These are phyloP conservation scores for Lutjanus argentimaculatus DNA, from an alignment of 2,797 vertebrate species.

Conservation along the genomic window DNA sequence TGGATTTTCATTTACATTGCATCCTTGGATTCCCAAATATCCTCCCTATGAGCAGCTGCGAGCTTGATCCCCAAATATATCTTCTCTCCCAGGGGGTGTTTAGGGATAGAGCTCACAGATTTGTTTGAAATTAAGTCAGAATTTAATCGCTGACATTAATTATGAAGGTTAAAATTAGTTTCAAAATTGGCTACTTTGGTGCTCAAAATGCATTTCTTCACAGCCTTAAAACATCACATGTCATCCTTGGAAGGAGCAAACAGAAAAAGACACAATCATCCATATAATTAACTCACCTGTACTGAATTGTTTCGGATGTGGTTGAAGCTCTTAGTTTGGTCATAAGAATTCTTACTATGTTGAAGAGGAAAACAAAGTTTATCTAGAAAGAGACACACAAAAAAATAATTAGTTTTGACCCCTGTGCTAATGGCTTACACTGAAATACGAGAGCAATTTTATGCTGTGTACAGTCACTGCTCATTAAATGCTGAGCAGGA, in stretches of 20 bases:
- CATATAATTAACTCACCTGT: conserved; percentile 87
- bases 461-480: conserved; percentile 6
- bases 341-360: conserved; percentile 98
- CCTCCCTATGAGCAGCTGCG: neutral
- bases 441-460: conserved; percentile 28
- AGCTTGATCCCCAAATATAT: neutral
- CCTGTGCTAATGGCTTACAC: conserved; percentile 7
- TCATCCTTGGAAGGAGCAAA: neutral
- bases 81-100: neutral
- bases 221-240: neutral
- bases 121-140: conserved; percentile 23
- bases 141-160: neutral
- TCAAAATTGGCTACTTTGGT: neutral
- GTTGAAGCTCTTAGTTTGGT: conserved; percentile 97
- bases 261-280: neutral
- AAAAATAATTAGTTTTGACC: conserved; percentile 33
- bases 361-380: conserved; percentile 98
- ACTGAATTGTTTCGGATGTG: conserved; percentile 97
- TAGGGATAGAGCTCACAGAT: neutral
- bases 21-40: conserved; percentile 2
- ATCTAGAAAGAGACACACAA: conserved; percentile 83
- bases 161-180: neutral
- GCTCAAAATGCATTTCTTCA: neutral
- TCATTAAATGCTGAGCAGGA: conserved; percentile 44
- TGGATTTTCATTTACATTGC: neutral